Base-by-base conservation (phyloP, 1,140 invertebrate genomes). In the Proales similis region DNA sequence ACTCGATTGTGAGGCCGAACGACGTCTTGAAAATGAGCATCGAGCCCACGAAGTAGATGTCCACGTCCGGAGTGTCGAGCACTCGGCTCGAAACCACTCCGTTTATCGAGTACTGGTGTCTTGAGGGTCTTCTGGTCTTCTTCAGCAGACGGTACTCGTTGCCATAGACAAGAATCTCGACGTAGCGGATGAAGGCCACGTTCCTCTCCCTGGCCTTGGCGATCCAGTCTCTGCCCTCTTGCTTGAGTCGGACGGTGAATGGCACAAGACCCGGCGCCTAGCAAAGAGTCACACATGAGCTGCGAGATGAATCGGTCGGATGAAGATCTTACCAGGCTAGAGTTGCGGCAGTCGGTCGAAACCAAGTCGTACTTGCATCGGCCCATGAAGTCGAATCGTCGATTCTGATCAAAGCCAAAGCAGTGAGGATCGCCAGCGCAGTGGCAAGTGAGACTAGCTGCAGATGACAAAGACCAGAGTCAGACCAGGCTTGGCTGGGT, bases 341-440 rank as follows among this genome's bases (percentile, higher is more conserved):
- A 39, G 38, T 38, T 38, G 7, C 27, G 24, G 2, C 48, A 53
- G 38, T 53, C 48, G 29, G 48, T 53, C 4, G 48, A 14, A n/a
- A 53, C 48, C 7, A 53, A 38, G 27, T 27, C 51, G 24, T 57
- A 57, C 45, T 57, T 57, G 17, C 51, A 57, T 22, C 26, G 26
- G 30, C 51, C 51, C 33, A 57, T 39, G 32, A 57, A 57, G 30
- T 39, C 36, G 32, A 42, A 57, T 14, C 32, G 27, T n/a, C n/a
- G n/a, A 3, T 24, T 26, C 22, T 26, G 29, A 42, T 57, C 51
- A 42, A 57, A 57, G 30, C 36, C 45, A 9, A 42, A 29, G 11
- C 51, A 57, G 45, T 57, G 51, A 11, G 51, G 51, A 57, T 57
- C 51, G 9, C 51, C 51, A 36, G 36, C 39, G 12, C 51, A 57